Evolutionary conservation across 2,113 vertebrate species (phyloP).

Genomic region (Bujurquina vittata): DNA sequence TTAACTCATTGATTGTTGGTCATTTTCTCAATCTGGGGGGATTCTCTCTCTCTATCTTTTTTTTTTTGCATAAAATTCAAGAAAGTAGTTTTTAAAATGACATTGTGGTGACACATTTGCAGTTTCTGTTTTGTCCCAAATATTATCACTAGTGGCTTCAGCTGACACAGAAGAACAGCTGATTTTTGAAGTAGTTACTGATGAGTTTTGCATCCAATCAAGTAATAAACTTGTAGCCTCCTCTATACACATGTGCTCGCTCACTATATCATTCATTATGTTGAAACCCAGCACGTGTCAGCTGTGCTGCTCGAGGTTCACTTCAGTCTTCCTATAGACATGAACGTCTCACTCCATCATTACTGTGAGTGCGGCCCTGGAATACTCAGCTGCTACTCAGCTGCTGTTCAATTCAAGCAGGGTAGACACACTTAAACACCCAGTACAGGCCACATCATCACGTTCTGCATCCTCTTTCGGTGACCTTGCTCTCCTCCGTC

Average conservation of each 20-base stretch:
- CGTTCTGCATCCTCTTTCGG: constrained; percentile 63
- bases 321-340: not conserved
- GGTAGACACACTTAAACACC: constrained; percentile 58
- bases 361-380: constrained; percentile 49
- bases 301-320: constrained; percentile 6
- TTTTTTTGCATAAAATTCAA: not conserved
- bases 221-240: not conserved
- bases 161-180: not conserved
- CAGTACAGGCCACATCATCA: constrained; percentile 49
- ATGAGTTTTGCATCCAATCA: not conserved
- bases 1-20: not conserved
- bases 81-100: not conserved
- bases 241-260: not conserved
- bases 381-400: constrained; percentile 34
- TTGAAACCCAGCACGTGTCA: not conserved
- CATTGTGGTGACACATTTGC: not conserved
- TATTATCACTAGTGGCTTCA: not conserved
- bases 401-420: constrained; percentile 48
- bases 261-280: not conserved
- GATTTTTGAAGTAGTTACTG: not conserved
- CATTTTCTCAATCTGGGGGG: not conserved
- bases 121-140: not conserved
- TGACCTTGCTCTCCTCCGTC: constrained; percentile 61
- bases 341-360: constrained; percentile 27
- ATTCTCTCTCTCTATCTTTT: too few species aligned